phyloP scores from a whole-genome alignment of 1,140 invertebrate species.

The Orussus abietinus region DNA sequence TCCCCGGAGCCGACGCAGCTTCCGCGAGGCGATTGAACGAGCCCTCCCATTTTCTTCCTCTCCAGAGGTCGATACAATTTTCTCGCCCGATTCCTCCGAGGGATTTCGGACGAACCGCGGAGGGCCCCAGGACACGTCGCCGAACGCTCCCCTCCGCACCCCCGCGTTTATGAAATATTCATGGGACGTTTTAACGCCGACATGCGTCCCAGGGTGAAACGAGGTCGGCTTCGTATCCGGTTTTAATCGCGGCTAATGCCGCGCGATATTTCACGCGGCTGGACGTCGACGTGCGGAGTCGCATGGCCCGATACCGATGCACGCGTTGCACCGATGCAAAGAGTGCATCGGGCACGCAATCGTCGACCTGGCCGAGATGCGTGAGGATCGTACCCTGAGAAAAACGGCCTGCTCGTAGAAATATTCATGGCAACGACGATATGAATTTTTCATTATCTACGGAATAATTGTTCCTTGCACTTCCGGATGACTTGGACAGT shows the following conservation, averaged over 20 bases:
- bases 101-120: too few relatives aligned
- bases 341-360: conserved; percentile 12
- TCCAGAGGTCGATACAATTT: conserved; percentile 14
- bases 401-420: too few relatives aligned
- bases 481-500: too few relatives aligned
- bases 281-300: too few relatives aligned
- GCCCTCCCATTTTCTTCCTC: conserved; percentile 13
- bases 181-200: conserved; percentile 11
- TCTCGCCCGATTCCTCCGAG: conserved; percentile 6
- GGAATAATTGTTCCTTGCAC: too few relatives aligned
- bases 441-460: too few relatives aligned
- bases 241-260: conserved; percentile 17
- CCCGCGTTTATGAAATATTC: neutral
- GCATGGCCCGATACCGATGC: too few relatives aligned
- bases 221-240: conserved; percentile 6
- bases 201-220: conserved; percentile 11
- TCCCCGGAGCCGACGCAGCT: conserved; percentile 5
- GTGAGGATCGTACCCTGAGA: too few relatives aligned
- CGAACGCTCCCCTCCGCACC: conserved; percentile 2
- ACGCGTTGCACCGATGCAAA: conserved; percentile 14
- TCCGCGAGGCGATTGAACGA: too few relatives aligned
- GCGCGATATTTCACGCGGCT: neutral
- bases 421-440: too few relatives aligned
- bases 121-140: conserved; percentile 8
- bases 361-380: too few relatives aligned